A percentile compares a stretch with the other conserved stretches of the same genome.
Evolutionary conservation across 35 echinoderm and acorn worm species (phyloP).

Genomic region (Lytechinus variegatus): DNA sequence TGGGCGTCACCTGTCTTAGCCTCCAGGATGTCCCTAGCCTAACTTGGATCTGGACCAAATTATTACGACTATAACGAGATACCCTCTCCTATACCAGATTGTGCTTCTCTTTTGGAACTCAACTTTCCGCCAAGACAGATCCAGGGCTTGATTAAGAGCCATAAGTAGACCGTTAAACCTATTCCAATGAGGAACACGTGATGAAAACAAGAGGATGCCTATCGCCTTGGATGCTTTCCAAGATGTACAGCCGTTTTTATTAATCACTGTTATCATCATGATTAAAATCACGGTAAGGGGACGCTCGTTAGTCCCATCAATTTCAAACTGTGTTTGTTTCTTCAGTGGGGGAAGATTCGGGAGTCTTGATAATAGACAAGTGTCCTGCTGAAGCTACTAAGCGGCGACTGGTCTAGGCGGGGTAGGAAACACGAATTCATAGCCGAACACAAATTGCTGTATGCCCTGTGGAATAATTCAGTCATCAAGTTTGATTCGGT

Average conservation of each 20-base stretch:
- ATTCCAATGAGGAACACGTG: not conserved
- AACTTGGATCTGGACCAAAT: slow-evolving; percentile 12
- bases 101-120: not conserved
- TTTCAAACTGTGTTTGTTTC: not conserved
- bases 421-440: slow-evolving; percentile 2
- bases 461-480: slow-evolving; percentile 18
- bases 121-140: slow-evolving; percentile 4
- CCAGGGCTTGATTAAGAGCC: not conserved
- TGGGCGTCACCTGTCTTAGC: not conserved
- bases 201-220: slow-evolving; percentile 2
- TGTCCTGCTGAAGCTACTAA: not conserved
- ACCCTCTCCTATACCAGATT: not conserved
- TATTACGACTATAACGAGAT: not conserved
- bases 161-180: not conserved
- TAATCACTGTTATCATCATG: slow-evolving; percentile 13
- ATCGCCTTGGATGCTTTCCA: not conserved
- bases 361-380: not conserved
- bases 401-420: not conserved
- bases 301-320: not conserved
- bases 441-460: not conserved
- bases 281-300: not conserved
- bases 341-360: not conserved
- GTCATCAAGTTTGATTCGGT: slow-evolving; percentile 19
- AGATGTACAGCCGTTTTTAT: not conserved
- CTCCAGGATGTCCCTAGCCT: not conserved